Base-by-base conservation (phyloP, 2,888 invertebrate genomes). In the Drosophila kuntzei region DNA sequence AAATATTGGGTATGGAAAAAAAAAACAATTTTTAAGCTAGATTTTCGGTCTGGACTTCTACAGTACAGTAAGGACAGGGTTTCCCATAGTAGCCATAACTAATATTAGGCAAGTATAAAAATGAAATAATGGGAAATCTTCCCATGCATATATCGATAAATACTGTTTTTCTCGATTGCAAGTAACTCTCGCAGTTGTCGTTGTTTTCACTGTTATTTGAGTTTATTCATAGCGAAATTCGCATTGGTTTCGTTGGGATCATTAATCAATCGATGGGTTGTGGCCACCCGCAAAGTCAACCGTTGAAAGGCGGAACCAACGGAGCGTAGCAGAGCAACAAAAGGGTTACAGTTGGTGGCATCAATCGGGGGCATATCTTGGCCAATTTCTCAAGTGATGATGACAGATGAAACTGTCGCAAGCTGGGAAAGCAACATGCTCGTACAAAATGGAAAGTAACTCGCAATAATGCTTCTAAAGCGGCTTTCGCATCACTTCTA, bases 381-480 rank as follows among this genome's bases (percentile, higher is more conserved):
- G 53, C 18, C 16, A 16, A 49, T 47, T 41, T 41, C 36, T 27
- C 49, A 43, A 5, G 27, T 27, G 18, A 18, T 29, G 53, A 46
- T 51, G 46, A n/a, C 59, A 59, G 20, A 57, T 64, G 73, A 44
- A 59, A 51, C 55, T 65, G 65, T 58, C 29, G 61, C 66, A 25
- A 25, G 58, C 51, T 59, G 67, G 51, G 67, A 73, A 73, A 71
- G 67, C 71, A 46, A 18, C 32, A 37, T n/a, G 6, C 20, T 25
- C 16, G 3, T n/a, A 39, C 50, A 78, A 76, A 80, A 83, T 80
- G 80, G 83, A 80, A 80, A 81, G 80, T 75, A 73, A 44, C 57
- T 66, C 22, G 44, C 44, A 60, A 65, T 70, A 79, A 76, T 76
- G 62, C 76, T 82, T 82, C 82, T 82, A 67, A 71, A 68, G 68